phyloP scores from a whole-genome alignment of 2,113 vertebrate genomes.

The Pseudopodoces humilis region DNA sequence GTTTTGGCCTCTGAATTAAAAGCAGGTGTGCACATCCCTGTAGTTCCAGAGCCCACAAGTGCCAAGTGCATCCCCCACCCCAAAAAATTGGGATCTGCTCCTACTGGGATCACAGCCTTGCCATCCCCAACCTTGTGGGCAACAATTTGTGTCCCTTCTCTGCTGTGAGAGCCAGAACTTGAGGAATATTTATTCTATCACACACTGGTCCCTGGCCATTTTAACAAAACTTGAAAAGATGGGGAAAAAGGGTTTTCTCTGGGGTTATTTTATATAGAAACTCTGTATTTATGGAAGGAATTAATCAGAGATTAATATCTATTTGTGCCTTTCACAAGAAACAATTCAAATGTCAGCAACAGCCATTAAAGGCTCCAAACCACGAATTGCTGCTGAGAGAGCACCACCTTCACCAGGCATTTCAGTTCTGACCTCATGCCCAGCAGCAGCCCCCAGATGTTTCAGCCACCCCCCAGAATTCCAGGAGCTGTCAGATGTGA shows the following conservation, averaged over 20 bases:
- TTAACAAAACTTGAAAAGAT: neutral
- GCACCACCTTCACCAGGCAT: neutral
- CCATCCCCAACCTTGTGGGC: accelerated
- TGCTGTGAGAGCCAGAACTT: neutral
- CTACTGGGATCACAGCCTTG: neutral
- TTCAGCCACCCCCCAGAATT: neutral
- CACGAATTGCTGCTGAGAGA: neutral
- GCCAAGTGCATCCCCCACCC: no score
- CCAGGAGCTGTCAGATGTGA: neutral
- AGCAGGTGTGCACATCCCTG: neutral
- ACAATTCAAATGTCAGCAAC: neutral
- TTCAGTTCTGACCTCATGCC: neutral
- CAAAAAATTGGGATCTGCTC: neutral
- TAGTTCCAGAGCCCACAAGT: accelerated
- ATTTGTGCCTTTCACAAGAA: neutral
- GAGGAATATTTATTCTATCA: neutral
- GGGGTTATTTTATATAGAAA: neutral
- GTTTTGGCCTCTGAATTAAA: neutral
- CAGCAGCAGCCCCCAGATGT: neutral
- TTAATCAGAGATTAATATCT: neutral
- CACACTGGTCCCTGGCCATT: accelerated
- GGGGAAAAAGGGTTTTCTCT: neutral
- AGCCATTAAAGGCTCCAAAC: neutral
- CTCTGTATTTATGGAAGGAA: neutral
- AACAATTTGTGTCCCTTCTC: accelerated